Evolutionary conservation across 2,888 invertebrate species (phyloP).

Genomic region (Agrochola macilenta): DNA sequence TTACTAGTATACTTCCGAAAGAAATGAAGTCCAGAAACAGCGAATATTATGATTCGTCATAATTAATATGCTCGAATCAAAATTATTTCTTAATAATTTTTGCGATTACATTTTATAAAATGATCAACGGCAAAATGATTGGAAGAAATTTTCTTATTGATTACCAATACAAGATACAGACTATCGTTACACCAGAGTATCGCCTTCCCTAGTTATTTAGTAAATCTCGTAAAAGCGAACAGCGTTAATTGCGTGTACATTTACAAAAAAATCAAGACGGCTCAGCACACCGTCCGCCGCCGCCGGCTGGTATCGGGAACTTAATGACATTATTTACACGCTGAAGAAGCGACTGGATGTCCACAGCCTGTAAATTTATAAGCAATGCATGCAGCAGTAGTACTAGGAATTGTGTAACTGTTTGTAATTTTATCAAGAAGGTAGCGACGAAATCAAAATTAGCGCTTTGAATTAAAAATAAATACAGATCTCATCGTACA

Average conservation of each 20-base stretch:
- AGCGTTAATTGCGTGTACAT: slow-evolving; percentile 13
- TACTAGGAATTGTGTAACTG: not conserved
- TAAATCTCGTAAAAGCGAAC: slow-evolving; percentile 12
- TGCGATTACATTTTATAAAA: not conserved
- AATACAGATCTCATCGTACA: too few relatives aligned
- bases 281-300: not conserved
- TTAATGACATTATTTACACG: slow-evolving; percentile 25
- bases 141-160: not conserved
- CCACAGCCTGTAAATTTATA: not conserved
- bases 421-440: not conserved
- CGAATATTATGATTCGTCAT: not conserved
- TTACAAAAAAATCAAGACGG: slow-evolving; percentile 14
- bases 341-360: slow-evolving; percentile 2
- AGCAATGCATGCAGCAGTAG: not conserved
- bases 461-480: too few relatives aligned
- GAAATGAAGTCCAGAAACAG: not conserved
- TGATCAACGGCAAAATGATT: not conserved
- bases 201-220: not conserved
- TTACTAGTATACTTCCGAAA: not conserved
- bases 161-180: not conserved
- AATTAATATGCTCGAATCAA: not conserved
- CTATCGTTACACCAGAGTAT: not conserved
- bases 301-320: not conserved
- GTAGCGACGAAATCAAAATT: too few relatives aligned
- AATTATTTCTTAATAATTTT: not conserved